phyloP scores from a whole-genome alignment of 2,888 invertebrate genomes.

The Melanophora roralis region DNA sequence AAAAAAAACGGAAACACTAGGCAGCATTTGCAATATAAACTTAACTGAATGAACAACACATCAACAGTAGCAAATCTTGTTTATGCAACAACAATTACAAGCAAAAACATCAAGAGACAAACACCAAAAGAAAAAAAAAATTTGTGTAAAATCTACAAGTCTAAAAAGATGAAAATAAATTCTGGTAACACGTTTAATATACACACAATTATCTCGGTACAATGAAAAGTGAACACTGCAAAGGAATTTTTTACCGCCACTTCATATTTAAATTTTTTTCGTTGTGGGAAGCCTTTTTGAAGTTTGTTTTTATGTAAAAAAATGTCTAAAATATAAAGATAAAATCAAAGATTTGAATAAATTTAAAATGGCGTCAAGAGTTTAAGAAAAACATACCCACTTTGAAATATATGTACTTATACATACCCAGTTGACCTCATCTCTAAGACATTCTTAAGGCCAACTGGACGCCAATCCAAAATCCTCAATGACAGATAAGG shows the following conservation, averaged over 20 bases:
- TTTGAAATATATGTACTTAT: background rate
- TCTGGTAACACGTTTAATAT: too few relatives aligned
- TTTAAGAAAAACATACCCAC: slow-evolving; percentile 5
- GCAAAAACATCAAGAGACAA: slow-evolving; percentile 12
- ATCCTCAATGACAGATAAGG: too few relatives aligned
- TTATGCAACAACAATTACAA: background rate
- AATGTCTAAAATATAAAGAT: slow-evolving; percentile 20
- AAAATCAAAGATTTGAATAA: slow-evolving; percentile 4
- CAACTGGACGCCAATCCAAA: too few relatives aligned
- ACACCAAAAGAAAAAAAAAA: background rate
- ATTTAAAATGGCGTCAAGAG: slow-evolving; percentile 14
- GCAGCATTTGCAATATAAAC: slow-evolving; percentile 30
- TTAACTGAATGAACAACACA: background rate
- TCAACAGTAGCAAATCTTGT: slow-evolving; percentile 1
- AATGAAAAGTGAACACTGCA: background rate
- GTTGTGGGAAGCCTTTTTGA: background rate
- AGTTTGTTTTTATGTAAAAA: background rate
- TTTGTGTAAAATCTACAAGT: slow-evolving; percentile 23
- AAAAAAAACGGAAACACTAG: slow-evolving; percentile 34
- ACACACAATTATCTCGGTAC: background rate
- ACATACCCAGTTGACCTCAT: too few relatives aligned
- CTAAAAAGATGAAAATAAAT: slow-evolving; percentile 4
- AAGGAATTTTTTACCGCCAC: background rate
- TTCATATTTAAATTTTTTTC: background rate
- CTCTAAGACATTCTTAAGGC: too few relatives aligned